Percentiles rank a stretch among this genome's conserved stretches.
Conservation (phyloP, 2,797 vertebrate species). For the Poeciliopsis gracilis region DNA sequence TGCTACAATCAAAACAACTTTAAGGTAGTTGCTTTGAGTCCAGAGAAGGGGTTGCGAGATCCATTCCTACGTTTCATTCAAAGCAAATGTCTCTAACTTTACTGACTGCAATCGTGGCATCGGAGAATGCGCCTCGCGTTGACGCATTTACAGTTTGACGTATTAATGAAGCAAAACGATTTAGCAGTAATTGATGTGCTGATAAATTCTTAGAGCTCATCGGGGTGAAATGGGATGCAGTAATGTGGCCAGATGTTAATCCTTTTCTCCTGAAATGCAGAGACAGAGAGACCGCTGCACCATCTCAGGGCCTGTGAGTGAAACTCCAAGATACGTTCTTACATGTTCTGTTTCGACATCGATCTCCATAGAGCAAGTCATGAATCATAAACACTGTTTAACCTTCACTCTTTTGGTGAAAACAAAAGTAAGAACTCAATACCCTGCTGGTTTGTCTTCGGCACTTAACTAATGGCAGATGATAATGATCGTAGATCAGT, state of each 20-base stretch:
- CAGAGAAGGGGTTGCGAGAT: not conserved
- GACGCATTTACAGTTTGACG: not conserved
- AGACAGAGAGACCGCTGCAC: not conserved
- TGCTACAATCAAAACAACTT: too few species aligned
- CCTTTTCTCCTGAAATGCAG: not conserved
- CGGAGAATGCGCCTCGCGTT: not conserved
- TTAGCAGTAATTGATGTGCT: not conserved
- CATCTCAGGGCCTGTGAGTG: not conserved
- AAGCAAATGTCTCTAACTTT: not conserved
- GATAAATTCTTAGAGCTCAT: not conserved
- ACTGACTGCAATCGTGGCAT: not conserved
- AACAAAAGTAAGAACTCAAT: not conserved
- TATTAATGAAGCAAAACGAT: not conserved
- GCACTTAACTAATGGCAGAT: not conserved
- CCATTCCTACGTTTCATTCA: not conserved
- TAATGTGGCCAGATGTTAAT: not conserved
- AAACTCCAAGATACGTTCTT: slow-evolving; percentile 3
- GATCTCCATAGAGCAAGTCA: not conserved
- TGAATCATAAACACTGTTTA: slow-evolving; percentile 23
- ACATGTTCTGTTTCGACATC: not conserved
- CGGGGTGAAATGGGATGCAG: not conserved
- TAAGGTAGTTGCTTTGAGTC: not conserved
- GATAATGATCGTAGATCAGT: not conserved
- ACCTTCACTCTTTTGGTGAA: not conserved
- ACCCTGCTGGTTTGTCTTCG: not conserved